Base-by-base conservation (phyloP, 2,888 invertebrate species). In the Drosophila lacicola region DNA sequence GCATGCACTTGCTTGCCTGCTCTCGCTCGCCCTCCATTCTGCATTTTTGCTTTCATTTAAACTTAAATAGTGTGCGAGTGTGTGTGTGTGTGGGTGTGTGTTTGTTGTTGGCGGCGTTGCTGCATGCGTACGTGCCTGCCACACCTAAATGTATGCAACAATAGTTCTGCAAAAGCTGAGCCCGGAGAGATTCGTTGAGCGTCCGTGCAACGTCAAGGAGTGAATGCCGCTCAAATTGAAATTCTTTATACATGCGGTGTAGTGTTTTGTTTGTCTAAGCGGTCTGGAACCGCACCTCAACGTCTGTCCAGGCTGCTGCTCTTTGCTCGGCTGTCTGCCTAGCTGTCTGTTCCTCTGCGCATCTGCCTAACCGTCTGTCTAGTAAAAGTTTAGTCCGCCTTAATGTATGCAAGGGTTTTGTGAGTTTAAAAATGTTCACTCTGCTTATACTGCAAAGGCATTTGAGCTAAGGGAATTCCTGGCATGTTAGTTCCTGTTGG, bases 121-220 rank as follows among this genome's bases (percentile, higher is more conserved):
- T 73, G 75, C 14, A 51, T 72, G 74, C 61, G 78, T 73, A 86
- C 86, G 88, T 85, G 88, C 70, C 55, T 73, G 86, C 81, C 76
- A 76, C 86, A 88, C 84, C 88, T 85, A 88, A 88, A 76, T 76
- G 70, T 63, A 78, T 76, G 65, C 80, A 80, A 80, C 73, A 78
- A 74, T 77, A 57, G 60, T 65, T 76, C 69, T 53, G 34, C 51
- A 55, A 29, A 54, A 33, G 36, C 54, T 44, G 33, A 19, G 50
- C 42, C 37, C 44, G 49, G 53, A 55, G 46, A 36, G 45, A 54
- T 39, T 46, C 42, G 33, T 36, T 33, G 37, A 41, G 19, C 49
- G 49, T 49, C 49, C 49, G 49, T 36, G 21, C 55, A 25, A 39
- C 51, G 55, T 46, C 41, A 64, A 61, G 57, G 37, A 65, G 47